A percentile compares a stretch with the other conserved stretches of the same genome.
These are phyloP conservation scores for Rhabdomys pumilio DNA, from an alignment of 2,797 vertebrate species.

Conservation along the genomic window DNA sequence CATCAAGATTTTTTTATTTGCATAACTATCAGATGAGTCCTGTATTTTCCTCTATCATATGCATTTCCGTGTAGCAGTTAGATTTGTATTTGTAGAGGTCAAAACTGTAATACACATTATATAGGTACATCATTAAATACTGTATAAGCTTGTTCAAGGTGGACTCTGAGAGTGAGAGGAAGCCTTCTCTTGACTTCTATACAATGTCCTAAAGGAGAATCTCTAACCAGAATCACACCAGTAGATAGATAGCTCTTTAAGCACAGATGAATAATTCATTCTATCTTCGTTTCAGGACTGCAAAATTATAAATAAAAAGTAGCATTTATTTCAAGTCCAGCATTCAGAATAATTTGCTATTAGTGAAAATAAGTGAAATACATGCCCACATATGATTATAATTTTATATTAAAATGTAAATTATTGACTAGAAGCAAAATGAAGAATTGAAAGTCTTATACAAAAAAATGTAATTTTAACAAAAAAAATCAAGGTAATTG, in stretches of 20 bases:
- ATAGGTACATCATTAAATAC: background rate
- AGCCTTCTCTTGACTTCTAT: background rate
- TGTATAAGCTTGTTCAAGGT: background rate
- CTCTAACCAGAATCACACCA: background rate
- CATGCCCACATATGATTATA: background rate
- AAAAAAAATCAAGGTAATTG: background rate
- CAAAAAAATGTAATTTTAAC: conserved; percentile 33
- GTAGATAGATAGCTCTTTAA: background rate
- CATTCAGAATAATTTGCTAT: background rate
- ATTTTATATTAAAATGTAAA: background rate
- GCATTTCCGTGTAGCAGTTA: background rate
- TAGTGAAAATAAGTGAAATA: background rate
- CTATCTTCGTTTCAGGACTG: background rate
- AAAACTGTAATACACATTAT: background rate
- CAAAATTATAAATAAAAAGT: conserved; percentile 17
- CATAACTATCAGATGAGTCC: background rate
- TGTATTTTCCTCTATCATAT: background rate
- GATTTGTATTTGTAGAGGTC: background rate
- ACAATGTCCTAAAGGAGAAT: background rate
- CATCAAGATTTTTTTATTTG: conserved; percentile 9
- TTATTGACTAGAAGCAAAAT: conserved; percentile 32
- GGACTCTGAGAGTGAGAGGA: background rate
- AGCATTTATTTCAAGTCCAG: background rate
- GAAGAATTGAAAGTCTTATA: conserved; percentile 30
- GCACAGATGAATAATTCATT: background rate